Base-by-base conservation (phyloP, 2,888 invertebrate genomes). In the Penaeus monodon region DNA sequence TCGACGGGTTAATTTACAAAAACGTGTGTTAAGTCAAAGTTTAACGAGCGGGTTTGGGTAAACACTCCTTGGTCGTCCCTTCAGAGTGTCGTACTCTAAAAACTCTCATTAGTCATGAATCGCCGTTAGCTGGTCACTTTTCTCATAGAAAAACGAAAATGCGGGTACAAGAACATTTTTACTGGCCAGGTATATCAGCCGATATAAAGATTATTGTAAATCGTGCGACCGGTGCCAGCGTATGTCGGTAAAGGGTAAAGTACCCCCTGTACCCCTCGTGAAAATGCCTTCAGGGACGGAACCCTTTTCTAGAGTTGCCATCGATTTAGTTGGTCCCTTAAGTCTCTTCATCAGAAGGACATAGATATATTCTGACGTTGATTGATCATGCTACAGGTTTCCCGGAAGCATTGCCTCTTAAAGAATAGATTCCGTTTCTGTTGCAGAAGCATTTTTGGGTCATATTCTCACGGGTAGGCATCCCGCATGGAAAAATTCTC, bases 331-430 rank as follows among this genome's bases (percentile, higher is more conserved):
- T 22, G 81, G 86, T 24, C 81, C 81, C 14, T 65, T 86, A 12
- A 65, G 22, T 6, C 20, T 27, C 49, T 44, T 81, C 81, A 17
- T 63, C 80, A 3, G 65, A 64, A 65, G 74, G 81, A 24, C 85
- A 86, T 27, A 81, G 29, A 44, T 86, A 85, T 49, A 86, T 86
- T 24, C 44, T 81, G 0, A 74, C 81, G 6, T 70, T 86, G 10
- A 74, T 77, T 29, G 87, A 83, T 29, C 79, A 65, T 22, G 87
- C 83, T 14, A 87, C 87, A 29, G 66, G 87, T 24, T 87, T 83
- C 44, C 83, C 83, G 1, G 87, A 83, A 64, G 83, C 79, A 7
- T 63, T 87, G 8, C 73, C 79, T 12, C 44, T 87, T 8, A 78
- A 73, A 49, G 68, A 66, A 78, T 79, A n/a, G 27, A 63, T 12